Conservation (phyloP, 2,113 vertebrate species). For the Mormoops blainvillei region DNA sequence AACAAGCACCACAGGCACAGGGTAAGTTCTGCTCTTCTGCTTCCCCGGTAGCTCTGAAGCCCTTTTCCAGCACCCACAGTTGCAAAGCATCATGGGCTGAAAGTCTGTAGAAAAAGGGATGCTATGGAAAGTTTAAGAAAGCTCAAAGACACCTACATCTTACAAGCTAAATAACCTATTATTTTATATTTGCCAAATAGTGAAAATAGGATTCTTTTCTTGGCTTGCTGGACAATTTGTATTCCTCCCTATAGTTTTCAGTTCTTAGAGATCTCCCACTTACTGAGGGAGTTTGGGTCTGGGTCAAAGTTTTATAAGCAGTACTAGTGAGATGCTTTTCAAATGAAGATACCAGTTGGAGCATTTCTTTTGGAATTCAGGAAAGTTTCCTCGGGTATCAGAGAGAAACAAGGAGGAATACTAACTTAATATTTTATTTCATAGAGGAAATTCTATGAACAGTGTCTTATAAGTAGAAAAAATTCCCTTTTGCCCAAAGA, state of each 20-base stretch:
- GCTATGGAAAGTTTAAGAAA: neutral
- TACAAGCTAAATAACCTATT: neutral
- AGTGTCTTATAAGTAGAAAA: neutral
- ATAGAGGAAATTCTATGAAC: neutral
- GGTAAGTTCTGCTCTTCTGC: slow-evolving; percentile 74
- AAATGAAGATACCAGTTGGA: neutral
- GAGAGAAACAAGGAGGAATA: neutral
- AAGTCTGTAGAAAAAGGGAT: neutral
- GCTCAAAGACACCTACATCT: neutral
- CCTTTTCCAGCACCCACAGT: neutral
- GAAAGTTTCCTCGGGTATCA: neutral
- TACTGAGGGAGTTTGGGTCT: neutral
- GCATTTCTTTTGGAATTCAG: neutral
- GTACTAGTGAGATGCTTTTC: neutral
- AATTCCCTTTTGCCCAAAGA: neutral
- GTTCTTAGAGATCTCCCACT: neutral
- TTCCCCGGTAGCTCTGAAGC: neutral
- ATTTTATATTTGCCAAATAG: neutral
- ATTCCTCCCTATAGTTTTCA: neutral
- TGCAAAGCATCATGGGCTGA: slow-evolving; percentile 19
- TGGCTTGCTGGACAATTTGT: neutral
- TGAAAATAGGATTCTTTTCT: neutral
- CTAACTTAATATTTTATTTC: neutral
- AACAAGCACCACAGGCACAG: slow-evolving; percentile 73
- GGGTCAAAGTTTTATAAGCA: neutral